Evolutionary conservation across 2,888 invertebrate genomes (phyloP).

Genomic region (Listrodromus nycthemerus): DNA sequence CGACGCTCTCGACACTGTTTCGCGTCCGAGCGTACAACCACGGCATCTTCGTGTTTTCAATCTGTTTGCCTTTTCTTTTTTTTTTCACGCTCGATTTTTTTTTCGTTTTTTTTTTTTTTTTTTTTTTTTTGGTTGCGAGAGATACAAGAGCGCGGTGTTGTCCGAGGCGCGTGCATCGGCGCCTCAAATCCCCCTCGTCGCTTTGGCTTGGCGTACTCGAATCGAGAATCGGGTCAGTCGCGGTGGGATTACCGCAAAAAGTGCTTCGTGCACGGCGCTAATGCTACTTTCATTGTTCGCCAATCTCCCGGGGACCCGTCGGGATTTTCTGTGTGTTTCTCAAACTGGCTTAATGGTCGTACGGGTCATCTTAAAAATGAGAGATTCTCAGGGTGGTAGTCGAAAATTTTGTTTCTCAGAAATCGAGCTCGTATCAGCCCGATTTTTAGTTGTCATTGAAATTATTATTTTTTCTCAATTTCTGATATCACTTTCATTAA

Average conservation of each 20-base stretch:
- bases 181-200: constrained; percentile 60
- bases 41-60: constrained; percentile 29
- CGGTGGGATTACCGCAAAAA: constrained; percentile 79
- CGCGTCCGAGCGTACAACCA: constrained; percentile 34
- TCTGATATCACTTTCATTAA: constrained; percentile 82
- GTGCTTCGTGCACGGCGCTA: constrained; percentile 72
- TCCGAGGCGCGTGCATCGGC: constrained; percentile 23
- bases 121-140: neutral
- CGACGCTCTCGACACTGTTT: constrained; percentile 39
- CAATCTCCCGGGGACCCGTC: constrained; percentile 48
- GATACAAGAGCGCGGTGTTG: neutral
- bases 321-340: constrained; percentile 4
- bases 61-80: neutral
- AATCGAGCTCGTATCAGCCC: neutral
- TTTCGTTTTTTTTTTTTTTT: constrained; percentile 40
- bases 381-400: neutral
- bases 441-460: too few species aligned
- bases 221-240: constrained; percentile 81
- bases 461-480: too few species aligned
- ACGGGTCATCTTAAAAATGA: neutral
- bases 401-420: neutral
- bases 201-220: constrained; percentile 78
- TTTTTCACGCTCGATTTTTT: constrained; percentile 63
- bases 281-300: constrained; percentile 83
- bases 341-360: neutral